Conservation (phyloP, 1,140 invertebrate species). For the Trachymyrmex cornetzi region DNA sequence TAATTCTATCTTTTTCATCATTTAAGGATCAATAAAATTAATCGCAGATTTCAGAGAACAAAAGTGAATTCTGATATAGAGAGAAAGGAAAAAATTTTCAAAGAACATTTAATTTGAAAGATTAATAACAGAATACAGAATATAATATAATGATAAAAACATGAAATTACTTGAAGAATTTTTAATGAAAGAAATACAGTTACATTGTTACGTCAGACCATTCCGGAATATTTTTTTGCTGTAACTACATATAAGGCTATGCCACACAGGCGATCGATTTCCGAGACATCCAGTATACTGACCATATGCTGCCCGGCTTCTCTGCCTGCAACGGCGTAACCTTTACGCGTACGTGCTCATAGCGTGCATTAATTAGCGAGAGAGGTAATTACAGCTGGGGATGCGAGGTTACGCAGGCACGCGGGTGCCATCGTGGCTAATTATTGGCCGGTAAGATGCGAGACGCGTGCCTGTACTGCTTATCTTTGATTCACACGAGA, state of each 20-base stretch:
- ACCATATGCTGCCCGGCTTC: constrained; percentile 19
- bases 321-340: constrained; percentile 32
- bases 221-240: not conserved
- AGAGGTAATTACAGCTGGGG: constrained; percentile 38
- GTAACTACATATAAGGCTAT: not conserved
- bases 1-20: not conserved
- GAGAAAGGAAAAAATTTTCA: not conserved
- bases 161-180: not conserved
- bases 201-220: not conserved
- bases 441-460: not conserved
- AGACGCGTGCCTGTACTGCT: constrained; percentile 19
- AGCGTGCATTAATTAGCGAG: constrained; percentile 50
- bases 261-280: constrained; percentile 29
- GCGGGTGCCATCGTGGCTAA: constrained; percentile 36
- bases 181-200: not conserved
- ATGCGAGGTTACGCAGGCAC: constrained; percentile 36
- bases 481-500: constrained; percentile 15
- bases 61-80: not conserved
- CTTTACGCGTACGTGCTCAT: constrained; percentile 30
- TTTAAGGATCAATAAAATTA: constrained; percentile 13
- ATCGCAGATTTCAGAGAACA: not conserved
- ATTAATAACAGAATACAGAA: not conserved
- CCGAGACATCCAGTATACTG: not conserved
- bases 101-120: not conserved
- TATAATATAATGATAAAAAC: not conserved